Conservation (phyloP, 2,113 vertebrate genomes). For the Siniperca chuatsi region DNA sequence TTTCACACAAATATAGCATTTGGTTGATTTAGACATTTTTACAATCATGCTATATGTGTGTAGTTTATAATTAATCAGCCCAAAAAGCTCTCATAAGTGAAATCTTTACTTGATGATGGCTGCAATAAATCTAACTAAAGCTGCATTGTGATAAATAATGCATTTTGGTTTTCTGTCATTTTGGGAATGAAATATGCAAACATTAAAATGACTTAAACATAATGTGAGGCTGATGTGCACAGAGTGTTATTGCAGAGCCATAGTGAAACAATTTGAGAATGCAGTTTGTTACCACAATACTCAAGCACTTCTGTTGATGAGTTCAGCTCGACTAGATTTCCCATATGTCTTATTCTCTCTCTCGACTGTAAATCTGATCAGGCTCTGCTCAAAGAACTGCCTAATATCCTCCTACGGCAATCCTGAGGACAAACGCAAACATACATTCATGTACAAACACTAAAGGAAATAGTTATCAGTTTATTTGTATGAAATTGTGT, state of each 20-base stretch:
- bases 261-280: conserved; percentile 44
- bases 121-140: conserved; percentile 53
- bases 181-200: conserved; percentile 60
- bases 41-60: background rate
- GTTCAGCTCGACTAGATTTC: conserved; percentile 57
- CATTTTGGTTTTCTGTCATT: conserved; percentile 55
- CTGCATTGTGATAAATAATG: conserved; percentile 61
- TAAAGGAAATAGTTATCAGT: background rate
- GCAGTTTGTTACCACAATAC: conserved; percentile 41
- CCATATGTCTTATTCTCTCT: conserved; percentile 55
- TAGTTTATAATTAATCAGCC: background rate
- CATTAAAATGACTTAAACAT: conserved; percentile 48
- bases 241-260: conserved; percentile 23
- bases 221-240: conserved; percentile 38
- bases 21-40: background rate
- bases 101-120: conserved; percentile 10
- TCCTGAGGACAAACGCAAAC: conserved; percentile 42
- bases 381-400: conserved; percentile 44
- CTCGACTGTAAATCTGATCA: conserved; percentile 67
- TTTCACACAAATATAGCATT: background rate
- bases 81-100: background rate
- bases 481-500: conserved; percentile 35
- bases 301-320: conserved; percentile 51
- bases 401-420: conserved; percentile 56
- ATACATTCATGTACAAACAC: conserved; percentile 12